Conservation (phyloP, 2,113 vertebrate genomes). For the Oryzias javanicus region DNA sequence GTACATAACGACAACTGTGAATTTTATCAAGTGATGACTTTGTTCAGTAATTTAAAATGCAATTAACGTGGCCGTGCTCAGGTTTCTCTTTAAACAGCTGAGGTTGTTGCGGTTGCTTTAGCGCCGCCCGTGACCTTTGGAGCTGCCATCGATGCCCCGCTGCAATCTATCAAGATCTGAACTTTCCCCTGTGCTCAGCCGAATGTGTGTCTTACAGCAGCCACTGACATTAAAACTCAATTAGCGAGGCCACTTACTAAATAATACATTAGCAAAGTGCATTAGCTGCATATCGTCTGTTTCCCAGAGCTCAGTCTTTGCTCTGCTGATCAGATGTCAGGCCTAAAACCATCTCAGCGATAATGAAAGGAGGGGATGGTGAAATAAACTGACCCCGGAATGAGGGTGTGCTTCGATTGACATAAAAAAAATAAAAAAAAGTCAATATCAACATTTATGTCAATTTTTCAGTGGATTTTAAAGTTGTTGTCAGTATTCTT, state of each 20-base stretch:
- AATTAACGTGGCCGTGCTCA: constrained; percentile 1
- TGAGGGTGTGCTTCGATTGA: constrained; percentile 41
- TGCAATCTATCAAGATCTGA: constrained; percentile 77
- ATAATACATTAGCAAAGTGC: constrained; percentile 79
- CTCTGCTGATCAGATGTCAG: constrained; percentile 72
- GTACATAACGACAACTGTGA: background rate
- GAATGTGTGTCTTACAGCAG: constrained; percentile 67
- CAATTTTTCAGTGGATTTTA: background rate
- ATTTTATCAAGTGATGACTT: background rate
- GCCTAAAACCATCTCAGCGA: constrained; percentile 43
- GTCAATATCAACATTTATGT: no score
- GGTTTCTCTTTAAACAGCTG: constrained; percentile 32
- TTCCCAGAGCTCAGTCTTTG: constrained; percentile 55
- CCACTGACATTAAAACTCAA: constrained; percentile 81
- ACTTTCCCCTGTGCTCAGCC: constrained; percentile 66
- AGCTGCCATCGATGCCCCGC: constrained; percentile 59
- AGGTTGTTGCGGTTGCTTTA: constrained; percentile 48
- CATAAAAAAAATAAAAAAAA: background rate
- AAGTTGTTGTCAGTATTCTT: no score
- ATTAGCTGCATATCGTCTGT: constrained; percentile 65
- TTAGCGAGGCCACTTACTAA: constrained; percentile 76
- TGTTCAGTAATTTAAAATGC: constrained; percentile 5
- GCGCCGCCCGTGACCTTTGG: constrained; percentile 69
- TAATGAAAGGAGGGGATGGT: constrained; percentile 50
- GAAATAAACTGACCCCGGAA: constrained; percentile 49